Evolutionary conservation across 2,888 invertebrate species (phyloP).

Genomic region (Branchellion lobata): DNA sequence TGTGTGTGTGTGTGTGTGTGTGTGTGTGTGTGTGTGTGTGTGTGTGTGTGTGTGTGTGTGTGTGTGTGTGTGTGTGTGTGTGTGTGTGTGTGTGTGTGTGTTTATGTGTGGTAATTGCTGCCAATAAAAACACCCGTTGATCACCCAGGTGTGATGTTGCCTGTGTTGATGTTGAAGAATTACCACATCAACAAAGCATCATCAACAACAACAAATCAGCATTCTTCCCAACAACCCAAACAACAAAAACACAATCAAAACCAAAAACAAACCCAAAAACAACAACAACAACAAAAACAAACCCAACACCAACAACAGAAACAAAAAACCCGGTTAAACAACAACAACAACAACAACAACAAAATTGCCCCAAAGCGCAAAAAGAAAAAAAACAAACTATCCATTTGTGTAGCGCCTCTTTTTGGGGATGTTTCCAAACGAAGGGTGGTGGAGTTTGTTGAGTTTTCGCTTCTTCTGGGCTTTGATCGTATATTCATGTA

Average conservation of each 20-base stretch:
- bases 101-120: no score
- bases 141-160: neutral
- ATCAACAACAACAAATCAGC: no score
- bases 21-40: no score
- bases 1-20: no score
- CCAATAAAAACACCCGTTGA: no score
- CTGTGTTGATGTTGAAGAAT: neutral
- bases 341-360: no score
- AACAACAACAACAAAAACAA: slow-evolving; percentile 4
- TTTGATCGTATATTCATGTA: slow-evolving; percentile 57
- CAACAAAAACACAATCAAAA: neutral
- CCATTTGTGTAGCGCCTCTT: slow-evolving; percentile 59
- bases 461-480: slow-evolving; percentile 56
- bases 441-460: slow-evolving; percentile 58
- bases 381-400: slow-evolving; percentile 48
- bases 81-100: no score
- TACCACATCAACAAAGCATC: neutral
- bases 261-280: neutral
- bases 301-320: neutral
- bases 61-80: no score
- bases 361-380: neutral
- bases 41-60: no score
- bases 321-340: neutral
- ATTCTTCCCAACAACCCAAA: neutral
- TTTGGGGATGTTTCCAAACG: slow-evolving; percentile 55